Evolutionary conservation across 53 echinoderm and acorn worm species (phyloP).

Genomic region (Holothuria leucospilota): DNA sequence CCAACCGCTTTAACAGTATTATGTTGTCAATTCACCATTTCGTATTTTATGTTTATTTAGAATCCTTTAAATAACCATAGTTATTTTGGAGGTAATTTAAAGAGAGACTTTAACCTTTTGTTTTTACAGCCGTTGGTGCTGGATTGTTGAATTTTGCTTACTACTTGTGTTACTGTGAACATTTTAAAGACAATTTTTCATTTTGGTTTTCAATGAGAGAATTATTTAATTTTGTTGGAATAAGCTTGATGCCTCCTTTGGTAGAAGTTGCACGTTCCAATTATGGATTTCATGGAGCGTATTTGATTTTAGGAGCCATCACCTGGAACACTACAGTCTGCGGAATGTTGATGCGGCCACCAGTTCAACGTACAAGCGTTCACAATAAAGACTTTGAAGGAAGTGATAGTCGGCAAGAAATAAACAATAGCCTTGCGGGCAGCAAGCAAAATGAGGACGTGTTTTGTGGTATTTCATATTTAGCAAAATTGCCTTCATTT

Average conservation of each 20-base stretch:
- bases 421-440: too few species aligned
- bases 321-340: slow-evolving; percentile 4
- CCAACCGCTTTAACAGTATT: too few species aligned
- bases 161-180: slow-evolving; percentile 15
- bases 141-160: slow-evolving; percentile 8
- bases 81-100: too few species aligned
- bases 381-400: background rate
- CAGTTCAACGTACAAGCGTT: background rate
- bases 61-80: too few species aligned
- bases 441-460: too few species aligned
- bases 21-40: too few species aligned
- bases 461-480: background rate
- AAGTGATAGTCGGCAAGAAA: too few species aligned
- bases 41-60: too few species aligned
- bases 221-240: slow-evolving; percentile 1
- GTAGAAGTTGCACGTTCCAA: background rate
- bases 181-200: slow-evolving; percentile 21
- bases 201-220: slow-evolving; percentile 5
- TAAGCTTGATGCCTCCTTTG: slow-evolving; percentile 20
- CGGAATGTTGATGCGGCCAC: background rate
- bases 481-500: background rate
- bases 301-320: slow-evolving; percentile 9
- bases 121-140: background rate
- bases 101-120: too few species aligned
- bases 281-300: slow-evolving; percentile 6